Evolutionary conservation across 2,113 vertebrate species (phyloP).

Genomic region (Bubo blakistoni): DNA sequence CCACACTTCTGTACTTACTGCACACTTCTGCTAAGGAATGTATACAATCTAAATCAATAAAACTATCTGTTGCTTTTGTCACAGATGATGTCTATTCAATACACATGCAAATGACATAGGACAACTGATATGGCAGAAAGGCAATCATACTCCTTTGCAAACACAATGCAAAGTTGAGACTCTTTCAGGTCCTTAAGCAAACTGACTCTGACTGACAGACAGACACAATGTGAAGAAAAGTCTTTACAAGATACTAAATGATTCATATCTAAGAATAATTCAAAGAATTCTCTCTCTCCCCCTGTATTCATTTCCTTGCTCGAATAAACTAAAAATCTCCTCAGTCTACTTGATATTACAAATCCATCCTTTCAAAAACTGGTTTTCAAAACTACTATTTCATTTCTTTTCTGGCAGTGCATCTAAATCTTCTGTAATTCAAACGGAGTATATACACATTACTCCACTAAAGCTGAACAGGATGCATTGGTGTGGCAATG

Average conservation of each 20-base stretch:
- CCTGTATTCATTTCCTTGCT: background rate
- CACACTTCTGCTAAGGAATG: background rate
- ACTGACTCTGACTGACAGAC: background rate
- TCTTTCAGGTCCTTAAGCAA: background rate
- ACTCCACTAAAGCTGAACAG: background rate
- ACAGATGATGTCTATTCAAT: background rate
- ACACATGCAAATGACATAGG: background rate
- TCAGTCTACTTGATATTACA: background rate
- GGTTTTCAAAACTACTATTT: background rate
- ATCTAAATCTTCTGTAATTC: background rate
- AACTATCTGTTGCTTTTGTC: background rate
- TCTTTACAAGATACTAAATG: background rate
- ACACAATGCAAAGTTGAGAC: background rate
- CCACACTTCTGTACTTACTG: background rate
- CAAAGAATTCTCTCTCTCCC: background rate
- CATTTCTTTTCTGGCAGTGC: background rate
- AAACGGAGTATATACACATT: background rate
- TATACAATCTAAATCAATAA: background rate
- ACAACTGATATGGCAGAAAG: fast-evolving
- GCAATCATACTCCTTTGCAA: background rate
- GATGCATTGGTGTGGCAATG: background rate
- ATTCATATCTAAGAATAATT: background rate
- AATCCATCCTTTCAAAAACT: background rate
- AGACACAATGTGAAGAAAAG: background rate
- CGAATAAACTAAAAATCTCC: background rate